Evolutionary conservation across 2,113 vertebrate species (phyloP).

Genomic region (Mungos mungo): DNA sequence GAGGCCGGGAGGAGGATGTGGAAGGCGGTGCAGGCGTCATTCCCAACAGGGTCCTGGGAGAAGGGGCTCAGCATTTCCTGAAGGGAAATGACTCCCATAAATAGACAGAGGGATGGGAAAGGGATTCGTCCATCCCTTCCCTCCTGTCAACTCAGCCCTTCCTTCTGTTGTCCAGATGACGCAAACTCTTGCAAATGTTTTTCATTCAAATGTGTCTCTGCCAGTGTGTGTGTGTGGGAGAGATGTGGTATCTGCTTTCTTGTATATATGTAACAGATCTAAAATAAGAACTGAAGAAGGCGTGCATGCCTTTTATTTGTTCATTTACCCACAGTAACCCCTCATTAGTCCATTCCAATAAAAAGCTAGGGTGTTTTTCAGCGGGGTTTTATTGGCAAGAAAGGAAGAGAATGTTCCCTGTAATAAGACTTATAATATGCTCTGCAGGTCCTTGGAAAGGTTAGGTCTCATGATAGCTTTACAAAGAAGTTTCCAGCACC

Average conservation of each 20-base stretch:
- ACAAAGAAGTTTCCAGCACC: neutral
- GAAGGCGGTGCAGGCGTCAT: conserved; percentile 40
- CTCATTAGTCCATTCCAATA: neutral
- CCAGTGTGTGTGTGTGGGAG: neutral
- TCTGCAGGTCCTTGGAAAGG: neutral
- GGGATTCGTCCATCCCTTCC: neutral
- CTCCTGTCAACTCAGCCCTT: conserved; percentile 50
- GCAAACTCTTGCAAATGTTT: neutral
- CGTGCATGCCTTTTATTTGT: neutral
- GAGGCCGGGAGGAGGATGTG: conserved; percentile 52
- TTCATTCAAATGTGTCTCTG: neutral
- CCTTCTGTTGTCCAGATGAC: neutral
- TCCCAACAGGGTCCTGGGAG: conserved; percentile 75
- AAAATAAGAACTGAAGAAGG: neutral
- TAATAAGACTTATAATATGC: neutral
- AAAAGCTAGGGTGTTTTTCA: neutral
- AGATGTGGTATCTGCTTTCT: neutral
- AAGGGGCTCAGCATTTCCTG: conserved; percentile 71
- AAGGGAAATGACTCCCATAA: conserved; percentile 66
- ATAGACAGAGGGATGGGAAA: conserved; percentile 72
- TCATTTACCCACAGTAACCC: neutral
- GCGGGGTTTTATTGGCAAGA: neutral
- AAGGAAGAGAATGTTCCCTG: neutral
- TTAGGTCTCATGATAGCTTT: neutral
- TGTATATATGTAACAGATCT: neutral